Evolutionary conservation across 1,140 invertebrate species (phyloP), one percentile per base, ranked within the genome.

Genomic region (Centruroides vittatus): DNA sequence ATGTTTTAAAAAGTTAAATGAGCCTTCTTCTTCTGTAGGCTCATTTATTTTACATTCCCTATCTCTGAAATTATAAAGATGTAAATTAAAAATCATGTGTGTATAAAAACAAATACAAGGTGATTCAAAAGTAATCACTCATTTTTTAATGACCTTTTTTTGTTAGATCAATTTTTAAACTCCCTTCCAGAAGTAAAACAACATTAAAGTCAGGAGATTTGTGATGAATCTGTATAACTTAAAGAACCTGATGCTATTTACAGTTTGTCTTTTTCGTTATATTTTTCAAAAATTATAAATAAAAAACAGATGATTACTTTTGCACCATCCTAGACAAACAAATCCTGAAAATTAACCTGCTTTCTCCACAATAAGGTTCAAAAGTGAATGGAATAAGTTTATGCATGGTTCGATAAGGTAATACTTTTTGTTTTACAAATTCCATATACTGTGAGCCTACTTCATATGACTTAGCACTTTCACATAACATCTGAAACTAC

Each of bases 401-500:
- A 56, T 61, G 58, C 41, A 23, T 35, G 12, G 41, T 50, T 4
- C 64, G 65, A n/a, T 65, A 62, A n/a, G 69, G 64, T 11, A 67
- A 57, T 6, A 72, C 71, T 5, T 79, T 60, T 46, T 74, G 67
- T 54, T 73, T 72, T 8, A 80, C 75, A 71, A 74, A 81, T 62
- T 80, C 78, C 54, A 75, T 73, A 67, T 78, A 81, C 65, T 80
- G 75, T 11, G 72, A 73, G 5, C 79, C 79, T n/a, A 75, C 72
- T 59, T 79, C 77, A 68, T 81, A 81, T 8, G 71, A 66, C 55
- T 75, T 70, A 61, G 74, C 75, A 62, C 72, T 76, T 63, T 81
- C 78, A 69, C 73, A 76, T 47, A 80, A 67, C 3, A 75, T 76
- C 65, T 79, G 76, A 63, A 78, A 78, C 74, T 81, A 70, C n/a